Base-by-base conservation (phyloP, 2,888 invertebrate species). In the Drosophila siamana region DNA sequence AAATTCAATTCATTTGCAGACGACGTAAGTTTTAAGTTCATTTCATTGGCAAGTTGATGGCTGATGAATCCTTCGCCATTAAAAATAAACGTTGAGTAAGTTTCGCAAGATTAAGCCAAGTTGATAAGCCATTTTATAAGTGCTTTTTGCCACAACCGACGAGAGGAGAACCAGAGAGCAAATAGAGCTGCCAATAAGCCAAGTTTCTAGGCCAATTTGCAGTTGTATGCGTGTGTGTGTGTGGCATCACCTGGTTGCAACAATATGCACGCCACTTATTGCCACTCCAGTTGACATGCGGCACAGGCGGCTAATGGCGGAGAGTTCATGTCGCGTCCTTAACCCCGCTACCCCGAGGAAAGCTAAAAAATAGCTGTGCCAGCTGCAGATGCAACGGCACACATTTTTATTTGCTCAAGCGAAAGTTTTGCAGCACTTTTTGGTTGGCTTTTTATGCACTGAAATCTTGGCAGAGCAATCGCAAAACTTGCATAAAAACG, bases 211-310 rank as follows among this genome's bases (percentile, higher is more conserved):
- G 59, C 57, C 57, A 65, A 65, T 56, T 66, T 77, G 65, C 64
- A 51, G 50, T 26, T 63, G 41, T 33, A 2, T 33, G 26, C 41
- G 28, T 62, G 62, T 62, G 69, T 62, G 30, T 64, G 60, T 73
- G 63, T 46, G 56, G 71, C 81, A 66, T 38, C 83, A 86, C 78
- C 76, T 87, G 88, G 54, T 43, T 71, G 75, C 74, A 70, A 77
- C 84, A 86, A 74, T 88, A 74, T 86, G 86, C 77, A 73, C 80
- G 89, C 67, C 89, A 87, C 87, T 85, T 85, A 85, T 89, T 88
- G 87, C 85, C 87, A 84, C 82, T 87, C 70, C 85, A 74, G 78
- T 84, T 85, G 78, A 89, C 75, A 84, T 75, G 71, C 69, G 61
- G 78, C 57, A 54, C 57, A 44, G 47, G 44, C 71, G 47, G 47